Evolutionary conservation across 53 echinoderm and acorn worm genomes (phyloP).

Genomic region (Holothuria scabra): DNA sequence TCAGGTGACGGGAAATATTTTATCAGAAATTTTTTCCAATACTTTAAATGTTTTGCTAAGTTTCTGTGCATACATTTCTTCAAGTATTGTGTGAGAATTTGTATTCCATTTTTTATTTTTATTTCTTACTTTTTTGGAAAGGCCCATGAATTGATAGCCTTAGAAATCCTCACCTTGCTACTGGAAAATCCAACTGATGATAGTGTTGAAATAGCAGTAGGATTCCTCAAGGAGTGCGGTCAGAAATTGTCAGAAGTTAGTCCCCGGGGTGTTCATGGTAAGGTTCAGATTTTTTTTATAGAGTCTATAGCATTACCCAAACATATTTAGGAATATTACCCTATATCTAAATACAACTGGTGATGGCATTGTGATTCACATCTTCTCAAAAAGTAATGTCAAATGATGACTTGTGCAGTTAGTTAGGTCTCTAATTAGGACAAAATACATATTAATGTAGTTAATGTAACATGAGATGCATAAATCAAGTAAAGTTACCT

Average conservation of each 20-base stretch:
- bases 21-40: neutral
- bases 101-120: neutral
- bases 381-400: too few species aligned
- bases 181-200: conserved; percentile 93
- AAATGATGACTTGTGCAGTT: too few species aligned
- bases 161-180: conserved; percentile 88
- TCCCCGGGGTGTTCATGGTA: conserved; percentile 94
- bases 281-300: neutral
- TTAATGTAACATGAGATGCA: too few species aligned
- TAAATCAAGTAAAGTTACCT: too few species aligned
- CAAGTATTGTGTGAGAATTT: neutral
- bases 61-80: neutral
- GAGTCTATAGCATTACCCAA: too few species aligned
- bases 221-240: conserved; percentile 92
- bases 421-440: too few species aligned
- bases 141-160: conserved; percentile 91
- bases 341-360: too few species aligned
- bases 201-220: conserved; percentile 89
- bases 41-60: neutral
- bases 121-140: too few species aligned
- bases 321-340: too few species aligned
- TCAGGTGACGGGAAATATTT: too few species aligned
- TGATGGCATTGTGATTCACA: too few species aligned
- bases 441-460: too few species aligned
- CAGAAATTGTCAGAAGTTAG: conserved; percentile 87